Conservation (phyloP, 2,888 invertebrate species). For the Andrena bucephala region DNA sequence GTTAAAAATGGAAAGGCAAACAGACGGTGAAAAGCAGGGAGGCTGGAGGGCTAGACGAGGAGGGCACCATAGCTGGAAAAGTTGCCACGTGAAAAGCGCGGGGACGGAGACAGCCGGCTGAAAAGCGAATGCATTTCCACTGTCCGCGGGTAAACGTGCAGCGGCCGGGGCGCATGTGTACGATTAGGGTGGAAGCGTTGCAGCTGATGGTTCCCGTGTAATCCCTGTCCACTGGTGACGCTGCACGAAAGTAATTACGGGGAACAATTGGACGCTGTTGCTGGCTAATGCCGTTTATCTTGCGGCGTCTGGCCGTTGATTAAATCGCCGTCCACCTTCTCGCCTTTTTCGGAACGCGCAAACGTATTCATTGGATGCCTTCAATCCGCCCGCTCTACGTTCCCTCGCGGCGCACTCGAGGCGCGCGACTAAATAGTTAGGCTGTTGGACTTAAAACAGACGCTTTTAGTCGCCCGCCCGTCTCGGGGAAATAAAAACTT, state of each 20-base stretch:
- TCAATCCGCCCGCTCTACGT: too few species aligned
- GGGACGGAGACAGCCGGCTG: neutral
- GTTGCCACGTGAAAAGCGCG: neutral
- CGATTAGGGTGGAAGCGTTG: slow-evolving; percentile 5
- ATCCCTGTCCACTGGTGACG: slow-evolving; percentile 26
- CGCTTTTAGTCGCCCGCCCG: too few species aligned
- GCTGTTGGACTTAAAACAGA: too few species aligned
- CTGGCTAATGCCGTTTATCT: slow-evolving; percentile 21
- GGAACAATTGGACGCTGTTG: slow-evolving; percentile 48
- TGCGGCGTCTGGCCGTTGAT: slow-evolving; percentile 27
- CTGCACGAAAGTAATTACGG: slow-evolving; percentile 66
- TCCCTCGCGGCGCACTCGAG: too few species aligned
- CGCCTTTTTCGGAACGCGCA: neutral
- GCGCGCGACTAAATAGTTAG: too few species aligned
- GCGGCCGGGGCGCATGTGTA: neutral
- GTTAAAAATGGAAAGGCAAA: neutral
- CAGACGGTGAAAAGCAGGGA: neutral
- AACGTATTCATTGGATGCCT: too few species aligned
- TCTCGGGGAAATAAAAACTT: too few species aligned
- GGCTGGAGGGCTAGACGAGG: neutral
- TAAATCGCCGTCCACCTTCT: slow-evolving; percentile 10
- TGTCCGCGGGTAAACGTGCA: neutral
- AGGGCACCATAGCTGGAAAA: neutral
- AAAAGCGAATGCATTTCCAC: neutral
- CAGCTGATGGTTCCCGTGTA: slow-evolving; percentile 29